Base-by-base conservation (phyloP, 1,140 invertebrate species). In the Bombus waltoni region DNA sequence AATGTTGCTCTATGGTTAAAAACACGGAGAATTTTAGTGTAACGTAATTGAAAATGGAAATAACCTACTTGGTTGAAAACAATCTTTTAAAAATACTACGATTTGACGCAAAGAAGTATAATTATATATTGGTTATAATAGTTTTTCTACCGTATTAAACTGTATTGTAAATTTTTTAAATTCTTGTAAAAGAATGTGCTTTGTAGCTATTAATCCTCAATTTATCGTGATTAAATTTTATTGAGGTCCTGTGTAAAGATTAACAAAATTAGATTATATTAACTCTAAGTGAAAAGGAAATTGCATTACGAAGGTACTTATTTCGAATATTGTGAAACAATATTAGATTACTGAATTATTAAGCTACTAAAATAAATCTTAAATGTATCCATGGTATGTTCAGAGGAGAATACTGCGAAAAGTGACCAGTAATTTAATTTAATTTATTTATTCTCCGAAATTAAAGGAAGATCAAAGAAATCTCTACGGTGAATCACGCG, bases 401-500 rank as follows among this genome's bases (percentile, higher is more conserved):
- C 6, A 42, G 3, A 40, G 18, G 3, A 32, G 22, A n/a, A 15
- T 38, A 11, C 9, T 25, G 11, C 22, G 38, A 47, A 28, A 72
- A 80, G 42, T 11, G n/a, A n/a, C 42, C 15, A 32, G 70, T 59
- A 9, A 32, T 78, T 77, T 38, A 83, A 72, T 57, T 71, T 53
- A 81, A 83, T 84, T 84, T 62, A 71, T 79, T 79, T 79, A 40
- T 44, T 35, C 35, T 10, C 11, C 18, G 40, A 68, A 78, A 40
- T 68, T 62, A 78, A 44, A 28, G 53, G 18, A 35, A 79, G 66
- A 72, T 72, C 53, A 79, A 80, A 71, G 66, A 72, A 57, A n/a
- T 44, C 66, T 32, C 32, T 28, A 32, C 35, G 35, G 18, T 28
- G 83, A 84, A 40, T 76, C 81, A 35, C 28, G 42, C 32, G 25